Base-by-base conservation (phyloP, 1,140 invertebrate species). In the Sesamia nonagrioides region DNA sequence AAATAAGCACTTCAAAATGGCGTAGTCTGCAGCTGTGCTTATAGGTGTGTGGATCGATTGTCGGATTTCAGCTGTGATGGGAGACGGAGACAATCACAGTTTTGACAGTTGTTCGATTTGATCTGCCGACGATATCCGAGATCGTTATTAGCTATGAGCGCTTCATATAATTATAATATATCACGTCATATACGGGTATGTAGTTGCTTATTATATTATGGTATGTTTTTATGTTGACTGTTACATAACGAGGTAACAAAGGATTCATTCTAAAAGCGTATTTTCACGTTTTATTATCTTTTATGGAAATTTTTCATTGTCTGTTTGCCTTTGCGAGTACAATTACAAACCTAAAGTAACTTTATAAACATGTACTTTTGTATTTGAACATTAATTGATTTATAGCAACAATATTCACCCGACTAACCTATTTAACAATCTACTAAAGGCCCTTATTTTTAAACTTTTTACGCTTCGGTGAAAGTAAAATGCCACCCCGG, bases 1-100 rank as follows among this genome's bases (percentile, higher is more conserved):
- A 94, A 95, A 95, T 95, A 95, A 95, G 93, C 92, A 95, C 92
- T 95, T 93, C 93, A 95, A 94, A 95, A 95, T 95, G 93, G 93
- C 93, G 92, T 91, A 89, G 86, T 91, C 85, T 94, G 91, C 91
- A 91, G 88, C 88, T 92, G 85, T 91, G 87, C 87, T 92, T 90
- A 89, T 92, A 90, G 83, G 83, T 87, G 87, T 90, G 81, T 77
- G 73, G 86, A 88, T 89, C 77, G 86, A 88, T 87, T 85, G 61
- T 54, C 80, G 78, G 82, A 84, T 84, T 75, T 83, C 82, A 81
- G 82, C 75, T 77, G 45, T 85, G 82, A 86, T 83, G 81, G 85
- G 45, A 84, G 82, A 86, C 82, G 81, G 85, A 81, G 35, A 75
- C 74, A 78, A 78, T 72, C 80, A 74, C 71, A 78, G 71, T 63